Evolutionary conservation across 2,888 invertebrate species (phyloP).

Genomic region (Ennomos erosarius): DNA sequence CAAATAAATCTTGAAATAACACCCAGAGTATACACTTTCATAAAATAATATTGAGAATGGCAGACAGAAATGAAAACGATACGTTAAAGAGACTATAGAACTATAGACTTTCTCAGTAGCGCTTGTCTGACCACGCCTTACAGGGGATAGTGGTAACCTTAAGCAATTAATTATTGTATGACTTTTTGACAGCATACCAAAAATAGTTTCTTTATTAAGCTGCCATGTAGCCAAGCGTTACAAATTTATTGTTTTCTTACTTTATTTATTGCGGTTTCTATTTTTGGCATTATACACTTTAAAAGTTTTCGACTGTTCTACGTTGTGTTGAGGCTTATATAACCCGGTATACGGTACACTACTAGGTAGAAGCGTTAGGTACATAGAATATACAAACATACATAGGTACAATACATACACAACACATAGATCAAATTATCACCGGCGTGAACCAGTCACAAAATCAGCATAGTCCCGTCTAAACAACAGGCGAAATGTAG

Average conservation of each 20-base stretch:
- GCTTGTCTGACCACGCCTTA: slow-evolving; percentile 51
- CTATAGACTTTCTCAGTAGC: slow-evolving; percentile 16
- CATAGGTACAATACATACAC: too few relatives aligned
- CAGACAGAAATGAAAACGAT: too few relatives aligned
- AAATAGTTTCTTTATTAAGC: slow-evolving; percentile 70
- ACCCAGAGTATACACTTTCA: too few relatives aligned
- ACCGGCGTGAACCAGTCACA: too few relatives aligned
- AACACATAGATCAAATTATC: too few relatives aligned
- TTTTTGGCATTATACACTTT: slow-evolving; percentile 16
- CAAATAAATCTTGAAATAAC: too few relatives aligned
- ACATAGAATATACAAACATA: too few relatives aligned
- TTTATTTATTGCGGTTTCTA: slow-evolving; percentile 35
- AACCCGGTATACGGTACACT: too few relatives aligned
- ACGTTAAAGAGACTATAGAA: too few relatives aligned
- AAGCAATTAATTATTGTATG: slow-evolving; percentile 74
- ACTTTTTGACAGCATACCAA: slow-evolving; percentile 66
- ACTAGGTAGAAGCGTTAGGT: too few relatives aligned
- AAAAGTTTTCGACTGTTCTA: slow-evolving; percentile 7
- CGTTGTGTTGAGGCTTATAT: background rate
- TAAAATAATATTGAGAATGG: background rate
- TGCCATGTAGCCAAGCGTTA: slow-evolving; percentile 36
- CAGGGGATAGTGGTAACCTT: slow-evolving; percentile 54
- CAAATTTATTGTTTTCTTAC: slow-evolving; percentile 41
- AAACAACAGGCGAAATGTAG: too few relatives aligned
- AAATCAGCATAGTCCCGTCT: too few relatives aligned